phyloP scores from a whole-genome alignment of 53 echinoderm and acorn worm species.

The Apostichopus leukothele region DNA sequence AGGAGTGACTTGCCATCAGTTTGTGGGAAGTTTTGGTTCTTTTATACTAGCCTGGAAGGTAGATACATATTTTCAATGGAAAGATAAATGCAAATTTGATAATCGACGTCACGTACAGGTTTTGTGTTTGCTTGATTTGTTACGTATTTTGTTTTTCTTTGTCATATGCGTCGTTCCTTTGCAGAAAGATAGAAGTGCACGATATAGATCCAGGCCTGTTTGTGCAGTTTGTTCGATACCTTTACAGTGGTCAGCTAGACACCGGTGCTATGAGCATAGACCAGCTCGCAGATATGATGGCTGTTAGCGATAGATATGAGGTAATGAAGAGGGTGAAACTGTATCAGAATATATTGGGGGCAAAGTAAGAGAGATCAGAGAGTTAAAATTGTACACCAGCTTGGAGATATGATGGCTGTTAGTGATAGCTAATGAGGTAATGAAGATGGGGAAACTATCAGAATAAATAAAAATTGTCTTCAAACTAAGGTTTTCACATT shows the following conservation, averaged over 20 bases:
- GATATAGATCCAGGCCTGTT: conserved; percentile 70
- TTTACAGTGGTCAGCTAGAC: conserved; percentile 65
- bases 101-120: too few relatives aligned
- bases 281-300: conserved; percentile 80
- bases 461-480: too few relatives aligned
- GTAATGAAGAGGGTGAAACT: conserved; percentile 3
- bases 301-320: conserved; percentile 83
- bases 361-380: background rate
- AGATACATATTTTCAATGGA: too few relatives aligned
- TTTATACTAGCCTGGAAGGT: too few relatives aligned
- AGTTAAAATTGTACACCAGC: conserved; percentile 34
- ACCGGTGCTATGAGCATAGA: conserved; percentile 57
- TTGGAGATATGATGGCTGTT: conserved; percentile 74
- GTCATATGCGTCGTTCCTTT: too few relatives aligned
- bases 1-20: too few relatives aligned
- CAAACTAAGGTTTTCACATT: too few relatives aligned
- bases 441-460: background rate
- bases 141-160: too few relatives aligned
- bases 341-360: too few relatives aligned
- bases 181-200: conserved; percentile 81
- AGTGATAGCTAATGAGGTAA: conserved; percentile 81
- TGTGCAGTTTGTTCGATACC: conserved; percentile 62
- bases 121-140: too few relatives aligned
- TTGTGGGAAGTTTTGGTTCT: too few relatives aligned
- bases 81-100: too few relatives aligned